These are phyloP conservation scores for Slavum lentiscoides DNA, from an alignment of 2,888 invertebrate genomes.

Conservation along the genomic window DNA sequence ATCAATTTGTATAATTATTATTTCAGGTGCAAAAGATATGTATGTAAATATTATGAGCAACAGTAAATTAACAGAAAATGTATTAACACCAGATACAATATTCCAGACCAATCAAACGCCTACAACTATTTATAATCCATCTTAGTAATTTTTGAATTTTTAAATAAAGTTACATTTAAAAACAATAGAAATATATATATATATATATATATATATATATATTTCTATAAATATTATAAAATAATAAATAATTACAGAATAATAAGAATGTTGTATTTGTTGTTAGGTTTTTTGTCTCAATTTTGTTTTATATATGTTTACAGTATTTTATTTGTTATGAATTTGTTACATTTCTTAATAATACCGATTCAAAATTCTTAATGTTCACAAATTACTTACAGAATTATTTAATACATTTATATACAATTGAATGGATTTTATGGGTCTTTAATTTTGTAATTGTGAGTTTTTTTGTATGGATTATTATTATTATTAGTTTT, in stretches of 20 bases:
- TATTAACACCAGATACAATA: constrained; percentile 44
- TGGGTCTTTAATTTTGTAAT: constrained; percentile 21
- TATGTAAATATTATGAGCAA: constrained; percentile 86
- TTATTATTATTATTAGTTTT: constrained; percentile 14
- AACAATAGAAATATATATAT: too few species aligned
- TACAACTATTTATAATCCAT: constrained; percentile 29
- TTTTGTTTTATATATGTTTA: constrained; percentile 17
- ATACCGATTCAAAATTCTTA: not conserved
- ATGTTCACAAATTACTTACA: not conserved
- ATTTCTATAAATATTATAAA: not conserved
- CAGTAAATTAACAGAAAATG: constrained; percentile 58
- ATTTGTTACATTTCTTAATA: constrained; percentile 5
- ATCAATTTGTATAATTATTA: not conserved
- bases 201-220: not conserved
- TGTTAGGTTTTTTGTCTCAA: too few species aligned
- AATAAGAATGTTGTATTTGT: not conserved
- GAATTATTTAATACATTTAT: not conserved
- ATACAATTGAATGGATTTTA: not conserved
- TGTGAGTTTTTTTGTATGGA: constrained; percentile 9
- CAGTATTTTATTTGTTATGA: constrained; percentile 16
- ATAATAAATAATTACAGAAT: not conserved
- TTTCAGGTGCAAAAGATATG: constrained; percentile 76
- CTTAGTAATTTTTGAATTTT: not conserved
- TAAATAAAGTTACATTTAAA: too few species aligned
- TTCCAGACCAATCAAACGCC: constrained; percentile 29